phyloP scores from a whole-genome alignment of 2,888 invertebrate genomes.

The Strigamia maritima region DNA sequence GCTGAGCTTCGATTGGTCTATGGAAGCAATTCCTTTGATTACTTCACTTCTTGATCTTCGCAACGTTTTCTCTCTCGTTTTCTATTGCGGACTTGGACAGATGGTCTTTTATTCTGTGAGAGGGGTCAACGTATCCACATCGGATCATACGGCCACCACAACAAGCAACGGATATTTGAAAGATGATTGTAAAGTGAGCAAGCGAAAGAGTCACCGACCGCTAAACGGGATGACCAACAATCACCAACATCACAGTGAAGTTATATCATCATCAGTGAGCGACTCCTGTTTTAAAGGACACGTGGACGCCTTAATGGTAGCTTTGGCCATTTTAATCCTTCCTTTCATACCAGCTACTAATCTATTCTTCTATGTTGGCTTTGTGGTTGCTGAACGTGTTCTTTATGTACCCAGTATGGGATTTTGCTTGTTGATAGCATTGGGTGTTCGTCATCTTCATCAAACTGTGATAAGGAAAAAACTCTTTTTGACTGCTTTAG shows the following conservation, averaged over 20 bases:
- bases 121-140: background rate
- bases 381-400: constrained; percentile 94
- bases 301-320: constrained; percentile 56
- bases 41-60: constrained; percentile 72
- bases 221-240: constrained; percentile 38
- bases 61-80: constrained; percentile 69
- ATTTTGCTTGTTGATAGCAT: constrained; percentile 81
- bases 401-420: constrained; percentile 95
- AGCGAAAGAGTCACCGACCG: constrained; percentile 33
- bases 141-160: constrained; percentile 34
- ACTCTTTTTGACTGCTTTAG: constrained; percentile 62
- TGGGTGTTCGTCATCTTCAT: constrained; percentile 58
- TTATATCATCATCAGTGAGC: background rate
- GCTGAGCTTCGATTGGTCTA: constrained; percentile 97
- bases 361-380: constrained; percentile 95
- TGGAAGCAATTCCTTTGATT: constrained; percentile 91
- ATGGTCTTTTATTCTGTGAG: constrained; percentile 43
- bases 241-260: background rate
- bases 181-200: constrained; percentile 38
- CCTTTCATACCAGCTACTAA: constrained; percentile 96
- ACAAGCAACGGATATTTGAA: background rate
- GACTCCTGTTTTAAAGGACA: constrained; percentile 27
- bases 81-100: constrained; percentile 61
- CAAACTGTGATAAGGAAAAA: constrained; percentile 40
- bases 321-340: constrained; percentile 69